Conservation (phyloP, 2,113 vertebrate species). For the Cyanocitta stelleri region DNA sequence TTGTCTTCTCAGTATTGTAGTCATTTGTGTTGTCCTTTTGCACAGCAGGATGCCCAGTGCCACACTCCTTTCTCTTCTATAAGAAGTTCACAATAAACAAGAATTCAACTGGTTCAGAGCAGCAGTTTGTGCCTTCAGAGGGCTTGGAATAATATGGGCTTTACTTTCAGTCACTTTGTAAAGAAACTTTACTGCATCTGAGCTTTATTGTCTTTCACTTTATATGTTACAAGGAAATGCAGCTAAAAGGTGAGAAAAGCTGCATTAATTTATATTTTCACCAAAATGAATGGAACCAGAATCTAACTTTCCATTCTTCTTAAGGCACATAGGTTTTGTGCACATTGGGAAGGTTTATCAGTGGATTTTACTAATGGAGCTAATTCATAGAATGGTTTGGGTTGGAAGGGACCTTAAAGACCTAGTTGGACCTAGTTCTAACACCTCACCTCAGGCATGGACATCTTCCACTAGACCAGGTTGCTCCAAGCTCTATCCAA, state of each 20-base stretch:
- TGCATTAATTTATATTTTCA: background rate
- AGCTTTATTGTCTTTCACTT: background rate
- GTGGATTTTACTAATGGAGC: background rate
- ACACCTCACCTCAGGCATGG: background rate
- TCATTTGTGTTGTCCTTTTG: background rate
- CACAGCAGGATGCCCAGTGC: background rate
- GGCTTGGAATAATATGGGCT: background rate
- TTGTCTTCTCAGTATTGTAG: slow-evolving; percentile 16
- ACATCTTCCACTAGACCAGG: background rate
- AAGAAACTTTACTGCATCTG: background rate
- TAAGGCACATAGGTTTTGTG: background rate
- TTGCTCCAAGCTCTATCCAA: background rate
- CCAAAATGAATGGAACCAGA: background rate
- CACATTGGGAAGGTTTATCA: background rate
- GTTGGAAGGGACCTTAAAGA: background rate
- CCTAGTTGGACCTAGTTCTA: background rate
- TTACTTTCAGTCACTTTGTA: background rate
- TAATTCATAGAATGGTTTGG: background rate
- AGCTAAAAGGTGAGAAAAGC: background rate
- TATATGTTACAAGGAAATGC: background rate
- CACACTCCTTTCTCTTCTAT: background rate
- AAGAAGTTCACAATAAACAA: background rate
- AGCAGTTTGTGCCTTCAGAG: background rate
- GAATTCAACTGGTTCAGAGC: background rate
- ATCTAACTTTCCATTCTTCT: background rate